Evolutionary conservation across 2,113 vertebrate species (phyloP).

Genomic region (Condylura cristata): DNA sequence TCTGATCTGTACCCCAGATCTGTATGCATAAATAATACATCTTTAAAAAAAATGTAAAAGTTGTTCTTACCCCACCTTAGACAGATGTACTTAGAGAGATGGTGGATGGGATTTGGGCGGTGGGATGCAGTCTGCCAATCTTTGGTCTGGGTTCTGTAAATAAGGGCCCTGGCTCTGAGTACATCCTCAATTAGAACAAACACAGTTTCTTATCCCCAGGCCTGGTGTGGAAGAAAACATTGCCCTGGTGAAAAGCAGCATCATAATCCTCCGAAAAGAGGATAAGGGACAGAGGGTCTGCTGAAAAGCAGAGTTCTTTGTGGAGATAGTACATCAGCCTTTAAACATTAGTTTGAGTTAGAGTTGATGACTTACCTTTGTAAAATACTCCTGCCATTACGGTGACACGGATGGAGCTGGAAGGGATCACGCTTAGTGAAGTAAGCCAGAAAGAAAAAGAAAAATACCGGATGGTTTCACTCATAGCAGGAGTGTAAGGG

Average conservation of each 20-base stretch:
- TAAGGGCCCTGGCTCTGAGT: neutral
- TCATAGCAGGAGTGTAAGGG: too few relatives aligned
- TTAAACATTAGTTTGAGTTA: neutral
- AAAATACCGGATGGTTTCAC: too few relatives aligned
- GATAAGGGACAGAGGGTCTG: neutral
- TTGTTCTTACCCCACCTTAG: neutral
- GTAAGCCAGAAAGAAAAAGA: too few relatives aligned
- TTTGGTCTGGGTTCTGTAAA: neutral
- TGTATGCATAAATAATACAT: too few relatives aligned
- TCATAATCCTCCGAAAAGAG: neutral
- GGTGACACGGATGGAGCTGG: too few relatives aligned
- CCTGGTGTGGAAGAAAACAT: neutral
- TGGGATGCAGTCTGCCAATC: neutral
- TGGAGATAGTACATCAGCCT: neutral
- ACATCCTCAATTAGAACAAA: neutral
- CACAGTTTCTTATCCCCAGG: neutral
- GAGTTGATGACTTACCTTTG: neutral
- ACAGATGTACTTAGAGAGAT: neutral
- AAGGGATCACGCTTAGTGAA: too few relatives aligned
- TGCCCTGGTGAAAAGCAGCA: neutral
- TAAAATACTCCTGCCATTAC: neutral
- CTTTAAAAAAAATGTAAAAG: slow-evolving; percentile 50
- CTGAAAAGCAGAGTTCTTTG: slow-evolving; percentile 9
- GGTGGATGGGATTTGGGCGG: neutral
- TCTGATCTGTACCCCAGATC: too few relatives aligned